Evolutionary conservation across 2,888 invertebrate genomes (phyloP), one percentile per base, ranked within the genome.

Genomic region (Ophioninae sp.): DNA sequence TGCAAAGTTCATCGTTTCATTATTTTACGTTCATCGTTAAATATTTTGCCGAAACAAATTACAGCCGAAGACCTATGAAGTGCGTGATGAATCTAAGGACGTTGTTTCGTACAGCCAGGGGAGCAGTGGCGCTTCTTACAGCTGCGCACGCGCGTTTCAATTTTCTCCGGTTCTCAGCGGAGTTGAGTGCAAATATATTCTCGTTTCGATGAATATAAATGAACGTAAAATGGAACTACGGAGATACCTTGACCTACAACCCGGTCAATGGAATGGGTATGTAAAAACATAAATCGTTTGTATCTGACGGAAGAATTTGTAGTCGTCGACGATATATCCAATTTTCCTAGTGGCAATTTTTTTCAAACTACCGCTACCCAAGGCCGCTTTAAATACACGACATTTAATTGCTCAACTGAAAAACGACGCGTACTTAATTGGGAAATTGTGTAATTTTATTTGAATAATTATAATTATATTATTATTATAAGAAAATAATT

Each of bases 221-320:
- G 56, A 20, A 39, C 44, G 61, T 41, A 6, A 21, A 61, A 72
- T 76, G 76, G 44, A 21, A 64, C 21, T 39, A 57, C 23, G 44
- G 77, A 59, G 75, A 50, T 65, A 50, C 83, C 83, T 83, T 77
- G 83, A 83, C 77, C 80, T 73, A 80, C 74, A 65, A 83, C 77
- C 77, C 23, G 59, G 73, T 61, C 57, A 83, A 81, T 69, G 69
- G 77, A 39, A 44, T 77, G 65, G 64, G 69, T 77, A 68, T 59
- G 77, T 64, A 20, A 56, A n/a, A 50, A 10, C 57, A 68, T 64
- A 17, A 37, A 50, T 13, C 50, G 17, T 50, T 50, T 50, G 17
- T 50, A 50, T 17, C 50, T 50, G 50, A 50, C 50, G 50, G 13
- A 13, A 50, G 50, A 3, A 5, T 50, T 50, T 50, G 13, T 50